Evolutionary conservation across 2,113 vertebrate species (phyloP).

Genomic region (Cygnus buccinator): DNA sequence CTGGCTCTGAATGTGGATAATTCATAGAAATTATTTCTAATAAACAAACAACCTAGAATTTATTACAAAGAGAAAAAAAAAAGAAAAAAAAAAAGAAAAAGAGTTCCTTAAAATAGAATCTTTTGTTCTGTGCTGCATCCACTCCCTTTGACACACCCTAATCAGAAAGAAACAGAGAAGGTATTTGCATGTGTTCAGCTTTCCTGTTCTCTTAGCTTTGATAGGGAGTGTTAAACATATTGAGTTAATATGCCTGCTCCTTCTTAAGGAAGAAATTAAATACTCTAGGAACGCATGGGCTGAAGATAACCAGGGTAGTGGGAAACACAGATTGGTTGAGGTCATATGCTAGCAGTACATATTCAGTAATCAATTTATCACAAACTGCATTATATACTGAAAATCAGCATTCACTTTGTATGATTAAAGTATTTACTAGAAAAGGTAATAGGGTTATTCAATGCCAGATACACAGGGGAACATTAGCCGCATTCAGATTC

Average conservation of each 20-base stretch:
- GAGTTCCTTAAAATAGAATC: neutral
- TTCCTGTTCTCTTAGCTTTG: neutral
- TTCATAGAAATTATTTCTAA: slow-evolving; percentile 44
- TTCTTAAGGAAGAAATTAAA: neutral
- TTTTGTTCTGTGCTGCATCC: neutral
- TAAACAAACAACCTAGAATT: slow-evolving; percentile 7
- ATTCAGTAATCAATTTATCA: neutral
- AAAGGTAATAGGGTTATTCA: neutral
- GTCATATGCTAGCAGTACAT: neutral
- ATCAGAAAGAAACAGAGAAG: neutral
- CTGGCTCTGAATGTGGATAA: slow-evolving; percentile 24
- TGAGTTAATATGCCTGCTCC: neutral
- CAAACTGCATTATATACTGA: neutral
- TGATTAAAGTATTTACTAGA: neutral
- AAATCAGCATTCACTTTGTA: neutral
- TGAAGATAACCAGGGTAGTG: neutral
- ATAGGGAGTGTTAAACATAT: neutral
- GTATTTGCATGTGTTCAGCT: neutral
- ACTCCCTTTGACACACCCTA: neutral
- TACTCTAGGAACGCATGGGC: neutral
- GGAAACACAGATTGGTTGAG: neutral
- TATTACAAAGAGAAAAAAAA: neutral
- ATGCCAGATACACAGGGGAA: neutral
- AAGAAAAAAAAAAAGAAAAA: neutral
- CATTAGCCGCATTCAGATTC: neutral